Evolutionary conservation across 2,113 vertebrate species (phyloP).

Genomic region (Tonatia bakeri): DNA sequence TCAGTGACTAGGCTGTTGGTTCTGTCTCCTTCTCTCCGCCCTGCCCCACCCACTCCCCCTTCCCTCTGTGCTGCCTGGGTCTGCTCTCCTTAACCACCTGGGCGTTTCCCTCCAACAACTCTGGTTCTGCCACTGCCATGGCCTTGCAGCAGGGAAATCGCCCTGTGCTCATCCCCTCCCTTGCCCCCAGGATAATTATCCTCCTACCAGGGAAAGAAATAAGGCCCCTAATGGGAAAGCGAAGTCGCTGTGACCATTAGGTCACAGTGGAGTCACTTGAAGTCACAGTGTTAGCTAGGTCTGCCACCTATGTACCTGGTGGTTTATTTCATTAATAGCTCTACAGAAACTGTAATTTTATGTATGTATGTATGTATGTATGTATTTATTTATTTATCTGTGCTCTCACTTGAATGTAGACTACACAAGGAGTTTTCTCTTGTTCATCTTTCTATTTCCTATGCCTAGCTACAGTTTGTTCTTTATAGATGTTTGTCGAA

Average conservation of each 20-base stretch:
- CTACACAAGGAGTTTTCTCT: neutral
- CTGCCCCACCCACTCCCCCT: no score
- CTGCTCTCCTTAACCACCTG: neutral
- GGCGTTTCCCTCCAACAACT: neutral
- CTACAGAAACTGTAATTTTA: neutral
- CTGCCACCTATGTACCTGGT: neutral
- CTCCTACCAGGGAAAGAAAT: neutral
- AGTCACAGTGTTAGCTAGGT: neutral
- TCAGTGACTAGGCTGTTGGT: neutral
- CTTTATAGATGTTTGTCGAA: neutral
- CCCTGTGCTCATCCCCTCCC: neutral
- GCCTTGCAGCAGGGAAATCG: neutral
- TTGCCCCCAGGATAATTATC: neutral
- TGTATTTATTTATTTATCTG: neutral
- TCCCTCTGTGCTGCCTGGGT: neutral
- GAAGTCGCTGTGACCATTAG: no score
- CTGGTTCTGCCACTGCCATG: neutral
- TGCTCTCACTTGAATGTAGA: neutral
- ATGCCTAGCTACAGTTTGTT: neutral
- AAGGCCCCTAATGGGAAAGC: neutral
- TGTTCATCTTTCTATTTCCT: neutral
- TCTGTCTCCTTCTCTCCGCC: neutral
- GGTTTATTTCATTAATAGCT: neutral
- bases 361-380: neutral
- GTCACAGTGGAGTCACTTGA: neutral